Evolutionary conservation across 92 coral and sea anemone species (phyloP), one percentile per base, ranked within the genome.

Genomic region (Bergia puertoricense): DNA sequence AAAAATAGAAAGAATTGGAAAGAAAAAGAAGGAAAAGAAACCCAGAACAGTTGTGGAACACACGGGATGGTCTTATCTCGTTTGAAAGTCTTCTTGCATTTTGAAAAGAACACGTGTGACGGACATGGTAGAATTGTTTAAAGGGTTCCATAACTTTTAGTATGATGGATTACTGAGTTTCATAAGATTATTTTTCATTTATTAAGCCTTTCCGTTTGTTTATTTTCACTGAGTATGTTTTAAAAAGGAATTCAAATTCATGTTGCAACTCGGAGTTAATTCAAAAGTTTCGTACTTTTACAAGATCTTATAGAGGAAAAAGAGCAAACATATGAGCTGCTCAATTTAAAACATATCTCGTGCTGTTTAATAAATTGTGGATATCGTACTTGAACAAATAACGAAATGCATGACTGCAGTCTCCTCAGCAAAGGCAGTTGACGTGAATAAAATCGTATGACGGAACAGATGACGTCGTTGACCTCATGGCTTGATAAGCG

Each of bases 381-480:
- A 20, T 62, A 18, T 4, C 69, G 74, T 30, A 50, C 20, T 11
- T 36, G 43, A 71, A 48, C 50, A 20, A 8, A 43, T 38, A 80
- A 50, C 0, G 1, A 36, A n/a, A 11, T 36, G 20, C 46, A 80
- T 72, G 90, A 23, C 90, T 40, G 59, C 54, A 66, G 81, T 48
- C 86, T 48, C 90, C 86, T 71, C 37, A 36, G 79, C 75, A 66
- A 73, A 42, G 72, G 50, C 39, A n/a, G 59, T 50, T 62, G 86
- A 40, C 10, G 48, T 41, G 43, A 75, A 42, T 40, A 36, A 76
- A 76, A 40, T 18, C 23, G 2, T 76, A 4, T 13, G 23, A 41
- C 42, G 23, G 23, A 16, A 42, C 48, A 76, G 83, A 79, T 30
- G 43, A 54, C 18, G 83, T 51, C 16, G 42, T 1, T 10, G 41